Conservation (phyloP, 2,888 invertebrate genomes). For the Acheta domesticus region DNA sequence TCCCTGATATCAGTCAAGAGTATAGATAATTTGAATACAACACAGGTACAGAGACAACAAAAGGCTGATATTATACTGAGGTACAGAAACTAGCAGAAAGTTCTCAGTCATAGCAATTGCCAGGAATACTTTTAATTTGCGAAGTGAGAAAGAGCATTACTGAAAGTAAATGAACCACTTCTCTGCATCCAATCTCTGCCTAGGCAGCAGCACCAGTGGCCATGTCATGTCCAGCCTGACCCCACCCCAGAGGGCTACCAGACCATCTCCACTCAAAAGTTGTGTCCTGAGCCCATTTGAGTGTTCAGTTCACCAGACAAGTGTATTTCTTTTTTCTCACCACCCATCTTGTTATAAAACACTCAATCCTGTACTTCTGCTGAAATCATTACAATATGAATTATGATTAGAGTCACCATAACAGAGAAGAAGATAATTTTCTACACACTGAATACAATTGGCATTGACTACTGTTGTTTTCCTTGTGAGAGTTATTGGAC, state of each 20-base stretch:
- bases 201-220: background rate
- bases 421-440: background rate
- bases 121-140: too few relatives aligned
- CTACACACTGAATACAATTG: background rate
- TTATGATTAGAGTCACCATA: too few relatives aligned
- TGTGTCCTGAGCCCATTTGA: background rate
- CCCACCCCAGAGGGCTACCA: background rate
- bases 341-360: background rate
- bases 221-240: background rate
- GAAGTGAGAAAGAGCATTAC: too few relatives aligned
- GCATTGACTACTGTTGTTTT: background rate
- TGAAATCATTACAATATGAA: background rate
- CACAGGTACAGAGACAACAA: too few relatives aligned
- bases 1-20: background rate
- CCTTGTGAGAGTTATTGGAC: background rate
- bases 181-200: background rate
- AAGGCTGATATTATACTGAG: too few relatives aligned
- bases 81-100: too few relatives aligned
- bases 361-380: background rate
- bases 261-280: background rate
- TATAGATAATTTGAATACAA: too few relatives aligned
- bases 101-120: too few relatives aligned
- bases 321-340: background rate
- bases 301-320: too few relatives aligned
- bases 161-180: background rate